Base-by-base conservation (phyloP, 1,140 invertebrate genomes). In the Hyles vespertilio region DNA sequence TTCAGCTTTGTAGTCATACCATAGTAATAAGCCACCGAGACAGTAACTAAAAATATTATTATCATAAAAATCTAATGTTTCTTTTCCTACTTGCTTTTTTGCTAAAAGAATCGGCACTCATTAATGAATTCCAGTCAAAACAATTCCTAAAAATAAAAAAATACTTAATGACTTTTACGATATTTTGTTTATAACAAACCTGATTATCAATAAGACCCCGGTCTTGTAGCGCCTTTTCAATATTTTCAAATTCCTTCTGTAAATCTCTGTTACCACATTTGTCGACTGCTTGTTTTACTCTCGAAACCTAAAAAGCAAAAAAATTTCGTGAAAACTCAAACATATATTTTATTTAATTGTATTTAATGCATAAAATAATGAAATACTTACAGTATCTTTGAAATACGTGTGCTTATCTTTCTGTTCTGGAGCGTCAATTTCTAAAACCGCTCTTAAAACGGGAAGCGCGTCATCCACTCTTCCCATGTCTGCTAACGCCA, bases 391-490 rank as follows among this genome's bases (percentile, higher is more conserved):
- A 45, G 86, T 81, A 67, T 90, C 88, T 54, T 74, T 65, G 51
- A 86, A 84, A 67, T 92, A 93, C 5, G 87, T 90, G 57, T 91
- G 88, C 69, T 91, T 92, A 5, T 54, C 67, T 3, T 47, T 67
- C 47, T 74, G 69, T n/a, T 77, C 67, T 3, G 91, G 90, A 46
- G 33, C 53, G 70, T 94, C 92, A 47, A 89, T 67, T 11, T 92
- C 89, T n/a, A 95, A 65, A 5, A 92, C 80, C 5, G 55, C 47
- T 68, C 91, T 90, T 22, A 95, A 70, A 45, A 94, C 79, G 1
- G 92, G 88, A 6, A 95, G 76, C 40, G 92, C 89, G 68, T 96
- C 94, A 36, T 94, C 91, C 2, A 92, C 72, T 66, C 93, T 83
- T 3, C 91, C 91, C 52, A 95, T 62, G 34, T 92, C 79, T 32